Conservation (phyloP, 2,113 vertebrate genomes). For the Catagonus wagneri region DNA sequence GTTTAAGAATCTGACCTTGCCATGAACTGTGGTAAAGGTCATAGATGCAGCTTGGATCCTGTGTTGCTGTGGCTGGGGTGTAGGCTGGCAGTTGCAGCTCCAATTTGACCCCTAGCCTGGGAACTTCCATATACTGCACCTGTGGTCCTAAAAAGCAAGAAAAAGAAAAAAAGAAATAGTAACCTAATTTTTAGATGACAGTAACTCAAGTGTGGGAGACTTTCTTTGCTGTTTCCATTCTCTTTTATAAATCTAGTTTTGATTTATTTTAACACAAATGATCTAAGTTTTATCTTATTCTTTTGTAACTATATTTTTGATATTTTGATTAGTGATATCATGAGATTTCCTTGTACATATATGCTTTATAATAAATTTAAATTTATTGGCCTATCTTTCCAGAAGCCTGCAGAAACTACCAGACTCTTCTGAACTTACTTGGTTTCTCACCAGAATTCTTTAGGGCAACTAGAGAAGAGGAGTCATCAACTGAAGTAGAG, state of each 20-base stretch:
- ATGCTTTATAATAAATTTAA: conserved; percentile 63
- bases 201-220: neutral
- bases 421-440: conserved; percentile 38
- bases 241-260: conserved; percentile 19
- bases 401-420: conserved; percentile 18
- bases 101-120: no score
- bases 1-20: no score
- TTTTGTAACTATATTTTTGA: conserved; percentile 34
- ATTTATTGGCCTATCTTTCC: conserved; percentile 41
- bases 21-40: no score
- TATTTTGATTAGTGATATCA: conserved; percentile 57
- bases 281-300: neutral
- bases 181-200: neutral
- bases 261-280: neutral
- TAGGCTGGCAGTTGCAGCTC: no score
- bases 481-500: conserved; percentile 12
- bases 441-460: conserved; percentile 29
- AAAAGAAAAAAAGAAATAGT: neutral
- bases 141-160: no score
- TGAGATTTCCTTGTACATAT: conserved; percentile 19
- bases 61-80: no score
- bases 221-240: neutral
- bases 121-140: no score
- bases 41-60: no score
- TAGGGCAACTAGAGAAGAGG: neutral